Evolutionary conservation across 2,888 invertebrate species (phyloP).

Genomic region (Heliconius ethilla): DNA sequence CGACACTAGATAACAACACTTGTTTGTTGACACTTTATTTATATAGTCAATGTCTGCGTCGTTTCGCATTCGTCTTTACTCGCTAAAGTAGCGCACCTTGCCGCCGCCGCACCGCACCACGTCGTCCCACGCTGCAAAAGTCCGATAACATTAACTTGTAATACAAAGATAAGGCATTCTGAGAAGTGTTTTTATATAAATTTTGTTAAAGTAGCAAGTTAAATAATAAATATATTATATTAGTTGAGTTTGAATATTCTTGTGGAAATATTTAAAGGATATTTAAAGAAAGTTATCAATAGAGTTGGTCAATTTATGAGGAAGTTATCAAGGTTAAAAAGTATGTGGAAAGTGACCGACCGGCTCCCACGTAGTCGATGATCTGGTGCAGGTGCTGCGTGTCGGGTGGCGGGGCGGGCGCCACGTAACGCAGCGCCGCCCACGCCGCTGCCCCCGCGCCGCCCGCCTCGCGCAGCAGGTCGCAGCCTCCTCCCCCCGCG

Average conservation of each 20-base stretch:
- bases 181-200: background rate
- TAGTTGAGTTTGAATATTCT: too few species aligned
- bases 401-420: slow-evolving; percentile 52
- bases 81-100: slow-evolving; percentile 76
- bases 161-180: background rate
- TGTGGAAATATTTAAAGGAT: too few species aligned
- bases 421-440: slow-evolving; percentile 61
- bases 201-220: background rate
- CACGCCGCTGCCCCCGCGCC: slow-evolving; percentile 51
- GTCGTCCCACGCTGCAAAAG: slow-evolving; percentile 87
- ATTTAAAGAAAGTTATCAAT: background rate
- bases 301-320: background rate
- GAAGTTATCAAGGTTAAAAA: too few species aligned
- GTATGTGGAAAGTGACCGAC: slow-evolving; percentile 48
- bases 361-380: slow-evolving; percentile 68
- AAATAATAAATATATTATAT: too few species aligned
- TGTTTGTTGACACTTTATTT: background rate
- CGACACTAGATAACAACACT: slow-evolving; percentile 6
- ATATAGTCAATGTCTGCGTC: slow-evolving; percentile 10
- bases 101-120: slow-evolving; percentile 79
- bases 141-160: background rate
- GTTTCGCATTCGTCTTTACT: slow-evolving; percentile 52
- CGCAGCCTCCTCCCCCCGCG: slow-evolving; percentile 42
- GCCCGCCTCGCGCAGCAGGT: slow-evolving; percentile 47
- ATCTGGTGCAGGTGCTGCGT: slow-evolving; percentile 60